Evolutionary conservation across 2,888 invertebrate genomes (phyloP), one percentile per base, ranked within the genome.

Genomic region (Schizaphis graminum): DNA sequence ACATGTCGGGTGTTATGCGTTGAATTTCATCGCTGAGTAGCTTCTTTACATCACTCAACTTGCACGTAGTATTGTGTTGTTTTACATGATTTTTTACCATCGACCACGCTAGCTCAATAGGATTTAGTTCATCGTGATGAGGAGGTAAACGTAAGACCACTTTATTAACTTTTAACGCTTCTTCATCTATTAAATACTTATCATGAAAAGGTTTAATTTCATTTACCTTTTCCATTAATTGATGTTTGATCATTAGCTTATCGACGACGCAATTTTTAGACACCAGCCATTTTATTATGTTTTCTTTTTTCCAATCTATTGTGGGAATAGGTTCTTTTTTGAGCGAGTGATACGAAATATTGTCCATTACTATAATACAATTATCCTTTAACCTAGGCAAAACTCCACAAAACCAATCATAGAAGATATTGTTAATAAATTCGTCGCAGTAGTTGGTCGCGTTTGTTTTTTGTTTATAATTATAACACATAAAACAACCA

Each of bases 141-240:
- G 90, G 90, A 11, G 90, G 90, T n/a, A 90, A 77, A 77, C 35
- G 56, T 21, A 89, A 35, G 16, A 89, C 89, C 47, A 56, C 35
- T 57, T 56, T 89, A 35, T 89, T 87, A 49, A 13, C n/a, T 67
- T 67, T 67, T 67, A 67, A n/a, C n/a, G 67, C 67, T n/a, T 67
- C 67, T n/a, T 67, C 67, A 4, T 67, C n/a, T 67, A 67, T 67
- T 67, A 67, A n/a, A 67, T 67, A 13, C n/a, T 67, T 67, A n/a
- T 67, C 67, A 67, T 67, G n/a, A 13, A 67, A 13, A n/a, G 67
- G 67, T 13, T 4, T n/a, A 13, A 67, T 13, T 67, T 67, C 0
- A 67, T 67, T 5, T n/a, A 67, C 67, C n/a, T 13, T n/a, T 67
- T 67, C 4, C 67, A 67, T 67, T 67, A 67, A 67, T 67, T 10